Conservation (phyloP, 2,797 vertebrate genomes). For the Sternarchorhynchus goeldii region DNA sequence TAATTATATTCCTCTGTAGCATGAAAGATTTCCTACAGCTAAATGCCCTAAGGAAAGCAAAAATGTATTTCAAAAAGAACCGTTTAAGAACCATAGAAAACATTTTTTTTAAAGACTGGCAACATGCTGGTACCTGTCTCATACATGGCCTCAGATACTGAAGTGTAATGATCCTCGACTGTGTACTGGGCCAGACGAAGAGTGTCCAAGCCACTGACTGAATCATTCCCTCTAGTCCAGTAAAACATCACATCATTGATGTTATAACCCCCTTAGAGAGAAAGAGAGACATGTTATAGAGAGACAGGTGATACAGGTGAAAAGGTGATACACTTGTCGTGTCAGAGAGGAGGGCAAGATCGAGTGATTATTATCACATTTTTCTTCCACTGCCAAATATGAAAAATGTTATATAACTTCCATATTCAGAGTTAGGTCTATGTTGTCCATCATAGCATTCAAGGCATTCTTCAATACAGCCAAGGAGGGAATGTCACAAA, state of each 20-base stretch:
- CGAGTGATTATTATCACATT: too few species aligned
- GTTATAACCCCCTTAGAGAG: constrained; percentile 86
- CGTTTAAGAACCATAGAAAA: not conserved
- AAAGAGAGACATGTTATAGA: constrained; percentile 1
- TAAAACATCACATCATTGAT: constrained; percentile 91
- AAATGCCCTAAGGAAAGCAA: too few species aligned
- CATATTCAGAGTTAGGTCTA: not conserved
- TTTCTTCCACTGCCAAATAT: too few species aligned
- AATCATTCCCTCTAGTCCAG: constrained; percentile 92
- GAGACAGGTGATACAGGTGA: not conserved
- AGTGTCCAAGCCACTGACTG: constrained; percentile 84
- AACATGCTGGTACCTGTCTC: constrained; percentile 79
- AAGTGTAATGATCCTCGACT: constrained; percentile 89
- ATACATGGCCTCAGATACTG: constrained; percentile 87
- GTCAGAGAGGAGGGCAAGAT: too few species aligned
- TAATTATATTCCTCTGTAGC: not conserved
- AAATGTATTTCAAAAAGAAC: not conserved
- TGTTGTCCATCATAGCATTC: too few species aligned
- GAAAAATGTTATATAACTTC: too few species aligned
- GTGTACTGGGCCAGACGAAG: constrained; percentile 89
- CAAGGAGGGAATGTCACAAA: too few species aligned
- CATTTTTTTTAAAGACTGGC: not conserved
- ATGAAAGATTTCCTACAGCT: too few species aligned
- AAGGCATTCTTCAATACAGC: not conserved
- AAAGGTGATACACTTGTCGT: not conserved